A percentile compares a stretch with the other conserved stretches of the same genome.
Evolutionary conservation across 2,888 invertebrate species (phyloP).

Genomic region (Periphyllus acericola): DNA sequence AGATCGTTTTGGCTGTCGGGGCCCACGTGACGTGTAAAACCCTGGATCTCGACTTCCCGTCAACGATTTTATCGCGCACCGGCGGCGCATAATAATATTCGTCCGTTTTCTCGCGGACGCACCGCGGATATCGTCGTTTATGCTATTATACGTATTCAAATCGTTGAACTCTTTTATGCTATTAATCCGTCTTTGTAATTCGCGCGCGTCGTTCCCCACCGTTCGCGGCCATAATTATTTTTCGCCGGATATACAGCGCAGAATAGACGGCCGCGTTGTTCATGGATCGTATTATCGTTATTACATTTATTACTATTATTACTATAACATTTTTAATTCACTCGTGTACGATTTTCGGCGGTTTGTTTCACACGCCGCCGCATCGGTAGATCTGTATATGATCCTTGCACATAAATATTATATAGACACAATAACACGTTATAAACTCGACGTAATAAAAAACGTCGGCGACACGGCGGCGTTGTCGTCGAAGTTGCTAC

Average conservation of each 20-base stretch:
- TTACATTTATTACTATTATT: too few relatives aligned
- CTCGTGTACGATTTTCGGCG: neutral
- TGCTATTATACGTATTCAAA: neutral
- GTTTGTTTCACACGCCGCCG: neutral
- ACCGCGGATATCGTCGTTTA: neutral
- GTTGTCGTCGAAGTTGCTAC: neutral
- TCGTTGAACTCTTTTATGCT: neutral
- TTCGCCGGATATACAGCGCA: neutral
- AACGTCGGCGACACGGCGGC: too few relatives aligned
- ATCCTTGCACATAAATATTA: too few relatives aligned
- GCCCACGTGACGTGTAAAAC: too few relatives aligned
- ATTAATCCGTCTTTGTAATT: neutral
- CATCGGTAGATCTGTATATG: neutral
- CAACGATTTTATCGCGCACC: neutral
- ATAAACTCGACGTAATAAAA: too few relatives aligned
- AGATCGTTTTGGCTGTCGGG: too few relatives aligned
- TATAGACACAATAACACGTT: too few relatives aligned
- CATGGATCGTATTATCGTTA: too few relatives aligned
- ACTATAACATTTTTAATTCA: too few relatives aligned
- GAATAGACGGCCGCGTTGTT: neutral
- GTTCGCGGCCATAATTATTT: neutral
- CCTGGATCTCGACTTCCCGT: too few relatives aligned
- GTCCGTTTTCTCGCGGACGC: neutral
- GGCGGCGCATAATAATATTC: neutral
- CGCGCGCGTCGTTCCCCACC: neutral